Evolutionary conservation across 2,797 vertebrate species (phyloP).

Genomic region (Megaceryle alcyon): DNA sequence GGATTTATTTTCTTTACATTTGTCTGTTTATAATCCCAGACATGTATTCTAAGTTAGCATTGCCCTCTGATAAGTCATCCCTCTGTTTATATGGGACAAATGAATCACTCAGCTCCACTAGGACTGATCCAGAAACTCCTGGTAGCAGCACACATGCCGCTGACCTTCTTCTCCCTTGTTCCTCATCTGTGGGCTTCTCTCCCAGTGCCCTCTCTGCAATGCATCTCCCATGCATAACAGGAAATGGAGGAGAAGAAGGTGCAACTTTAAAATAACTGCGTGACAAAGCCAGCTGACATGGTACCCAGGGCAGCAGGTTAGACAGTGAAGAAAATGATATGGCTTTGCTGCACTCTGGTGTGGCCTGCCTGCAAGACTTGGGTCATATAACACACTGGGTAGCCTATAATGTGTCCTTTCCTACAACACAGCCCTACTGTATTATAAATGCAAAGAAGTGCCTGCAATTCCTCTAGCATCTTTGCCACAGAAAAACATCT

Average conservation of each 20-base stretch:
- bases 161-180: not conserved
- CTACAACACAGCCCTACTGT: not conserved
- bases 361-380: not conserved
- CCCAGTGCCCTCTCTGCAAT: not conserved
- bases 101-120: not conserved
- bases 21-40: not conserved
- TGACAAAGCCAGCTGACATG: not conserved
- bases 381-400: not conserved
- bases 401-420: not conserved
- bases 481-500: not conserved
- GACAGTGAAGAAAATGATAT: not conserved
- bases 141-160: not conserved
- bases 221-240: accelerated
- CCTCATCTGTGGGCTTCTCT: not conserved
- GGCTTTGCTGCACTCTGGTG: not conserved
- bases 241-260: not conserved
- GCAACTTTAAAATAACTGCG: accelerated
- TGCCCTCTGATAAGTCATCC: not conserved
- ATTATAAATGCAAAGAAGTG: not conserved
- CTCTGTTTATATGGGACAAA: not conserved
- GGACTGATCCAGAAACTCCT: not conserved
- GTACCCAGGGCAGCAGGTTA: not conserved
- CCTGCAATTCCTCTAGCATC: not conserved
- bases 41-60: not conserved
- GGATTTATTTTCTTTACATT: not conserved